phyloP scores from a whole-genome alignment of 2,113 vertebrate species.

The Genyomyrus donnyi region DNA sequence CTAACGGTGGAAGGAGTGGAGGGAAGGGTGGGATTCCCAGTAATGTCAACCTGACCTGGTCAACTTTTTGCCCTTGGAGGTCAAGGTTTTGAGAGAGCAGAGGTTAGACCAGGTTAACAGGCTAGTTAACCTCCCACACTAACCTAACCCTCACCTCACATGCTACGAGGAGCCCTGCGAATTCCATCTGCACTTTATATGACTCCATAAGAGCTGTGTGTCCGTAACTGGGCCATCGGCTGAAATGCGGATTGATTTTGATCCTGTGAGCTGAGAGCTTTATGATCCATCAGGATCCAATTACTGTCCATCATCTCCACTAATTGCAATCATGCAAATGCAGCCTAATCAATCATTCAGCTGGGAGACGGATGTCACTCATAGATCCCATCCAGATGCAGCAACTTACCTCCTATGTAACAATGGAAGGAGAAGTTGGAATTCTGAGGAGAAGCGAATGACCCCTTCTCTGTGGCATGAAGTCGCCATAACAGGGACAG shows the following conservation, averaged over 20 bases:
- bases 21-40: background rate
- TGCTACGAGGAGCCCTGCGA: background rate
- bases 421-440: background rate
- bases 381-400: background rate
- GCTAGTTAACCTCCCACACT: constrained; percentile 8
- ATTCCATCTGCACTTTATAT: constrained; percentile 21
- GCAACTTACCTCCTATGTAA: background rate
- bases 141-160: constrained; percentile 22
- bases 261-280: constrained; percentile 1
- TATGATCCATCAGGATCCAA: constrained; percentile 10
- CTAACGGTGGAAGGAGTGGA: constrained; percentile 20
- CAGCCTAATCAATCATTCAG: constrained; percentile 10
- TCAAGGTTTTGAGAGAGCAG: constrained; percentile 25
- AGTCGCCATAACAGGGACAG: background rate
- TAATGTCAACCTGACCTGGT: constrained; percentile 23
- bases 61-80: constrained; percentile 22
- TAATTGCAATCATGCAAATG: constrained; percentile 21
- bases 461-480: constrained; percentile 4
- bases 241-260: constrained; percentile 15
- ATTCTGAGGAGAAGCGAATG: background rate
- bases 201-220: constrained; percentile 14
- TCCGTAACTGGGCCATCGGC: constrained; percentile 5
- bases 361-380: background rate
- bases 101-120: constrained; percentile 27
- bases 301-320: background rate